A percentile compares a stretch with the other conserved stretches of the same genome.
These are phyloP conservation scores for Allygus modestus DNA, from an alignment of 2,888 invertebrate genomes.

Conservation along the genomic window DNA sequence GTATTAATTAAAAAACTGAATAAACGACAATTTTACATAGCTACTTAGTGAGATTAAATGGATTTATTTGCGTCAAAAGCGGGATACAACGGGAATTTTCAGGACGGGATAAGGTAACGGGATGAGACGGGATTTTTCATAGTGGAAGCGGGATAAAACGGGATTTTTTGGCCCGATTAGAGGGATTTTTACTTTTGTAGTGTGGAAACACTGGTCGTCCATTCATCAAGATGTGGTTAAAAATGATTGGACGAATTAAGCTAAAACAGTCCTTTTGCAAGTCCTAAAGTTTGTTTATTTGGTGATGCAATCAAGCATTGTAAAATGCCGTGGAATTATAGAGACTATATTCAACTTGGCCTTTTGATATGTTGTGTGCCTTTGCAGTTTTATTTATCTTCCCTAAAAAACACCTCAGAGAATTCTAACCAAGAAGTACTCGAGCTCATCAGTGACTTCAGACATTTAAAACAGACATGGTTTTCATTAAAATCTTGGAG, in stretches of 20 bases:
- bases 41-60: too few relatives aligned
- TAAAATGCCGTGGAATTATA: constrained; percentile 38
- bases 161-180: too few relatives aligned
- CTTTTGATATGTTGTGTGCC: constrained; percentile 57
- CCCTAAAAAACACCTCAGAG: not conserved
- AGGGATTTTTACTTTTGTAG: too few relatives aligned
- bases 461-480: constrained; percentile 28
- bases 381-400: constrained; percentile 53
- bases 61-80: too few relatives aligned
- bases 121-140: too few relatives aligned
- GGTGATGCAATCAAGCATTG: not conserved
- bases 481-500: constrained; percentile 27
- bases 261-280: not conserved
- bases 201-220: too few relatives aligned
- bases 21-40: too few relatives aligned
- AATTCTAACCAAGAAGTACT: constrained; percentile 17
- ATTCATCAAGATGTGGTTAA: constrained; percentile 18
- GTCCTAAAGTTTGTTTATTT: not conserved
- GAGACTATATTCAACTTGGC: constrained; percentile 52
- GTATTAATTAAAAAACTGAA: too few relatives aligned
- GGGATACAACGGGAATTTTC: too few relatives aligned
- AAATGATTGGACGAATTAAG: constrained; percentile 40
- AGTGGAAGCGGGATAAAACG: too few relatives aligned
- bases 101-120: too few relatives aligned
- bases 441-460: constrained; percentile 27